Conservation (phyloP, 2,797 vertebrate species). For the Neosilurus mollespiculum region DNA sequence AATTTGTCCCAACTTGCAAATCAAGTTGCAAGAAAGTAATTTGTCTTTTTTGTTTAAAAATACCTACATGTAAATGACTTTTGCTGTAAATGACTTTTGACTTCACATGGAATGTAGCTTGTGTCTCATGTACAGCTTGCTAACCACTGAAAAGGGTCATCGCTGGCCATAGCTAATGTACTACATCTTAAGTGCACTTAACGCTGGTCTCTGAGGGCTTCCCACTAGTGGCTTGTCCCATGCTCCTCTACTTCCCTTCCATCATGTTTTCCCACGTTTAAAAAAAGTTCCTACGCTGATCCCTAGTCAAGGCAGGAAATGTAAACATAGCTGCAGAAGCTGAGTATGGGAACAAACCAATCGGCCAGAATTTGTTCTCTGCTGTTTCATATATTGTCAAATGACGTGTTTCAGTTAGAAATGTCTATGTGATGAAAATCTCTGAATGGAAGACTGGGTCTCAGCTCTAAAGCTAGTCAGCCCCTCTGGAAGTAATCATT, state of each 20-base stretch:
- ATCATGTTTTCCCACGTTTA: constrained; percentile 75
- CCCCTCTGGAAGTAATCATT: constrained; percentile 43
- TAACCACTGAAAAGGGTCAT: constrained; percentile 18
- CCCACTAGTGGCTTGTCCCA: constrained; percentile 67
- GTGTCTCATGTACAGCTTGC: constrained; percentile 41
- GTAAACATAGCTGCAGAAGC: constrained; percentile 49
- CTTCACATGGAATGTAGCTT: constrained; percentile 32
- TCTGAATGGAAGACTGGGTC: constrained; percentile 44
- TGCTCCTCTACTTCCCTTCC: constrained; percentile 69
- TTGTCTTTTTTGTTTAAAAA: background rate
- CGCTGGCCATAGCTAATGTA: constrained; percentile 28
- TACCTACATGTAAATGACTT: background rate
- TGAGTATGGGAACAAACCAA: constrained; percentile 53
- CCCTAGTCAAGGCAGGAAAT: constrained; percentile 34
- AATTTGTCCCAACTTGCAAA: background rate
- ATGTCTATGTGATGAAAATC: constrained; percentile 43
- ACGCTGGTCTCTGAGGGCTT: constrained; percentile 59
- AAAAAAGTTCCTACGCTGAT: constrained; percentile 8
- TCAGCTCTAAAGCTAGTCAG: constrained; percentile 49
- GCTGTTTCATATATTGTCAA: constrained; percentile 37
- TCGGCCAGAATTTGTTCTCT: constrained; percentile 37
- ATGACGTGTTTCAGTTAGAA: constrained; percentile 45
- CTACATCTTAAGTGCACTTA: constrained; percentile 42
- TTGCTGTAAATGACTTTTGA: constrained; percentile 41
- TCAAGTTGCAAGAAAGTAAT: background rate